Percentiles rank a stretch among this genome's conserved stretches.
Evolutionary conservation across 2,888 invertebrate genomes (phyloP).

Genomic region (Acleris literana): DNA sequence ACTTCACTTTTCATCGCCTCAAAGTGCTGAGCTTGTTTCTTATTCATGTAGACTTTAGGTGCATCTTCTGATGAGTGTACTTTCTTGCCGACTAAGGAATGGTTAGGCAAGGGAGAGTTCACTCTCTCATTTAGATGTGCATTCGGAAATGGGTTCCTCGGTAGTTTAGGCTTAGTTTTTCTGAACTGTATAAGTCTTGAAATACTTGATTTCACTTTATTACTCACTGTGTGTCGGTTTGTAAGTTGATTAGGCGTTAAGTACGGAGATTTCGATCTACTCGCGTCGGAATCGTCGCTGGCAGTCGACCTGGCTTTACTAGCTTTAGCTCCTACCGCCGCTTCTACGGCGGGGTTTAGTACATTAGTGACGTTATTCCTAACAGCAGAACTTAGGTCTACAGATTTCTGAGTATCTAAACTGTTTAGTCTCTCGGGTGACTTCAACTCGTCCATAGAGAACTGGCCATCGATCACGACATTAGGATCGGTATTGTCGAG

Average conservation of each 20-base stretch:
- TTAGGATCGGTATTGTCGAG: slow-evolving; percentile 51
- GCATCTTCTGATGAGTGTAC: slow-evolving; percentile 41
- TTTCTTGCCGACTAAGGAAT: slow-evolving; percentile 28
- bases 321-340: background rate
- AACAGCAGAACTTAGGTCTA: slow-evolving; percentile 21
- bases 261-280: slow-evolving; percentile 27
- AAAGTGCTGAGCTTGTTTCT: slow-evolving; percentile 51
- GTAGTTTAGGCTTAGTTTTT: slow-evolving; percentile 45
- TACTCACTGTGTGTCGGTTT: slow-evolving; percentile 37
- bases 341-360: slow-evolving; percentile 5
- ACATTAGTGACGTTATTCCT: background rate
- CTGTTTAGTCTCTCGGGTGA: slow-evolving; percentile 49
- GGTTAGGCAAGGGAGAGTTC: background rate
- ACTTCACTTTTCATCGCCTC: slow-evolving; percentile 46
- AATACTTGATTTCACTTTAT: slow-evolving; percentile 59
- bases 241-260: slow-evolving; percentile 22
- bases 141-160: slow-evolving; percentile 2
- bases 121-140: background rate
- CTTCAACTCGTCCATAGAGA: slow-evolving; percentile 65
- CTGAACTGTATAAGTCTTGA: slow-evolving; percentile 62
- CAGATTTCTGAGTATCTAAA: slow-evolving; percentile 13
- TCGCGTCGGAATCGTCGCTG: slow-evolving; percentile 20
- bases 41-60: slow-evolving; percentile 55
- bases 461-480: slow-evolving; percentile 63
- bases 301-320: slow-evolving; percentile 7